These are phyloP conservation scores for Sprattus sprattus DNA, from an alignment of 2,113 vertebrate genomes.

Conservation along the genomic window DNA sequence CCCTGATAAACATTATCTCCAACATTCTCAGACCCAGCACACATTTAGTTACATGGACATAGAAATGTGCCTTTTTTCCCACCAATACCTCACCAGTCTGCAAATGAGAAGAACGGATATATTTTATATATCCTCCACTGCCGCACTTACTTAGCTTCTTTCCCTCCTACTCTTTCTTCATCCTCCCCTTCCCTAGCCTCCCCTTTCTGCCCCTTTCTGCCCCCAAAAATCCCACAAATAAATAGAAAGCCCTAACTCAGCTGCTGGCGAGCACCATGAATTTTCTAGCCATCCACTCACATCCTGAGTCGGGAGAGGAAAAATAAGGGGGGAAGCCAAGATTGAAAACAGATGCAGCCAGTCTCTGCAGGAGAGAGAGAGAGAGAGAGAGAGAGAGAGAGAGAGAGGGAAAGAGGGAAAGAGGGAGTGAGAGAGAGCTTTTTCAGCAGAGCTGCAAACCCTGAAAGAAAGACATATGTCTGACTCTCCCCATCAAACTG, in stretches of 20 bases:
- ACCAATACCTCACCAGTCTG: neutral
- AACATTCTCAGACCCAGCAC: neutral
- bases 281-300: conserved; percentile 77
- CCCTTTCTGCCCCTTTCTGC: neutral
- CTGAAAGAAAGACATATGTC: conserved; percentile 6
- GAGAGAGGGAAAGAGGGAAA: neutral
- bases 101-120: neutral
- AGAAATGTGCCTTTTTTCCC: neutral
- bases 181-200: neutral
- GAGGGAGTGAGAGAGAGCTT: neutral
- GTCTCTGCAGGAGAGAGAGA: neutral
- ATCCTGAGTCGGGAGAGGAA: conserved; percentile 65
- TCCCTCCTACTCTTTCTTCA: neutral
- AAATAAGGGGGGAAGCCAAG: conserved; percentile 47
- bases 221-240: conserved; percentile 62
- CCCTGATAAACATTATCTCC: neutral
- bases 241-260: conserved; percentile 70
- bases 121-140: neutral
- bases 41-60: neutral
- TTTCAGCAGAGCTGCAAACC: conserved; percentile 3
- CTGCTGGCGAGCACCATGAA: conserved; percentile 72
- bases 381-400: neutral
- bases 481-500: conserved; percentile 8
- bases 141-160: neutral
- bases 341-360: conserved; percentile 63